Base-by-base conservation (phyloP, 1,140 invertebrate species). In the Proales similis region DNA sequence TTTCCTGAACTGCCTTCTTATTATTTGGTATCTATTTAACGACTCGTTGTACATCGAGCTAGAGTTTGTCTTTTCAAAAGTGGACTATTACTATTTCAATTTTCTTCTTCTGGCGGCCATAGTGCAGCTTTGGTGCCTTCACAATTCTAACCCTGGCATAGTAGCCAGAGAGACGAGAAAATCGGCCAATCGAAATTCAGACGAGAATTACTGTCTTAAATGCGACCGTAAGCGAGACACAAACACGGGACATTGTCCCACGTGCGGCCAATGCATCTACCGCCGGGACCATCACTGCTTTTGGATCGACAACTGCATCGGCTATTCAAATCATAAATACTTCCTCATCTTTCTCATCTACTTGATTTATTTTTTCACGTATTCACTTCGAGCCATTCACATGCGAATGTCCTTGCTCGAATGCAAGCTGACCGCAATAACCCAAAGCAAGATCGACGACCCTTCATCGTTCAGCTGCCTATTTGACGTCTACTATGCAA, bases 281-380 rank as follows among this genome's bases (percentile, higher is more conserved):
- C 39, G 45, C 20, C 33, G 51, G 6, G 51, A 57, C 20, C 51
- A 57, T 57, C 51, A 57, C 20, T 57, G 51, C 29, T 57, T 57
- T 39, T 57, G 51, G 51, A 57, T 57, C 30, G 51, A 57, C 27
- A 57, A 57, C 32, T 57, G 51, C 45, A 27, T 57, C 9, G 51
- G 51, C 20, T 57, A 38, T 57, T 57, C 45, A 24, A 57, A 57
- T 42, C 51, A 57, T 22, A 57, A 42, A 26, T 42, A 57, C 39
- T 57, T 57, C 45, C 3, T 57, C 17, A 5, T 7, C 20, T 57
- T 57, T 30, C 17, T 57, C 11, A n/a, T 39, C 30, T 57, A 2
- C 45, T 57, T 57, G 32, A 12, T 57, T 6, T 12, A 27, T 14
- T 17, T 29, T 42, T 57, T 57, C 19, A 26, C 32, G 19, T 42